A percentile compares a stretch with the other conserved stretches of the same genome.
These are phyloP conservation scores for Lasioglossum albipes DNA, from an alignment of 1,140 invertebrate genomes.

Conservation along the genomic window DNA sequence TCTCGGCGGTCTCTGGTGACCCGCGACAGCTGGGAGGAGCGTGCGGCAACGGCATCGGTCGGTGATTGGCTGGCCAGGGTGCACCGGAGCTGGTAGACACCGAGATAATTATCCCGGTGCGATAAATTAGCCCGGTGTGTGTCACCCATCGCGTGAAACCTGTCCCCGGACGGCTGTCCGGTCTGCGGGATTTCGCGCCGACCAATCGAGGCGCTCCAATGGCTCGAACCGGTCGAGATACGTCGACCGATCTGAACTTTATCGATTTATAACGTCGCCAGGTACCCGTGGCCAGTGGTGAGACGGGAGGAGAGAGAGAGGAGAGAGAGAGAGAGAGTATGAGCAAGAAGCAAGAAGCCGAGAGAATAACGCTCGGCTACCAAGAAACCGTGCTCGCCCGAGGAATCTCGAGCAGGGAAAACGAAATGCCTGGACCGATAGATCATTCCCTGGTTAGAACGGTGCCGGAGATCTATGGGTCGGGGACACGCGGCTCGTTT, in stretches of 20 bases:
- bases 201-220: conserved; percentile 67
- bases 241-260: conserved; percentile 47
- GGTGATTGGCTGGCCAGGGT: conserved; percentile 64
- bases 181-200: conserved; percentile 62
- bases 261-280: conserved; percentile 56
- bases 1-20: conserved; percentile 23
- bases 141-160: conserved; percentile 73
- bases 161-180: conserved; percentile 67
- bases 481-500: background rate
- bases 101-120: conserved; percentile 71
- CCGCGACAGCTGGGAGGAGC: conserved; percentile 68
- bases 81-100: conserved; percentile 57
- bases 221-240: conserved; percentile 56
- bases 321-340: no score
- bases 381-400: conserved; percentile 29
- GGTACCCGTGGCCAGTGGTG: background rate
- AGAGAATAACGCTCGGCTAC: background rate
- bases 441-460: conserved; percentile 15
- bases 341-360: no score
- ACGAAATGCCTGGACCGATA: conserved; percentile 36
- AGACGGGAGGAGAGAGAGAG: background rate
- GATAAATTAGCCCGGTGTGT: conserved; percentile 75
- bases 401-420: conserved; percentile 34
- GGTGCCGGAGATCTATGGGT: background rate
- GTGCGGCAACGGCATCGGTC: conserved; percentile 36